Base-by-base conservation (phyloP, 2,113 vertebrate species). In the Cyrtonyx montezumae region DNA sequence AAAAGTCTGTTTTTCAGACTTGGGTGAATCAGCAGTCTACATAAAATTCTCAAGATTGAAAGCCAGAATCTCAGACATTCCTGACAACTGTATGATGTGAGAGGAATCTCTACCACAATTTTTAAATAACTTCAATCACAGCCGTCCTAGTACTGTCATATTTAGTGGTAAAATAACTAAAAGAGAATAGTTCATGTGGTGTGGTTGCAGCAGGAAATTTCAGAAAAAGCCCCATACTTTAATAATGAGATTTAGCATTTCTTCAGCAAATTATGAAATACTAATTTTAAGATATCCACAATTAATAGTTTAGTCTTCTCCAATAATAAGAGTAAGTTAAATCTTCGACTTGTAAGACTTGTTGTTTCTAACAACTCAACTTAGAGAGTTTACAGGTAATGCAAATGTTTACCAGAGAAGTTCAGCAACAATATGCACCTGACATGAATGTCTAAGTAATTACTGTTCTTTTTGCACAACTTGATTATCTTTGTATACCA, bases 291-390 rank as follows among this genome's bases (percentile, higher is more conserved):
- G 82, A 92, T 63, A 78, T 12, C 56, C 37, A 78, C 42, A 79
- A 78, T 30, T 65, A 46, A 80, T 77, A 79, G 5, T 56, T 76
- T 13, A 63, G 90, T 42, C 69, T 11, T 68, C 45, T 71, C 40
- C 45, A 77, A 84, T 81, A 95, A 53, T 66, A 65, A 85, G 7
- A 92, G 56, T 69, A 94, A 85, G 51, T 91, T 94, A 95, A 95
- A 95, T 96, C 83, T 88, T 96, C 80, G 95, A 86, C 48, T 94
- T 94, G 66, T 93, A 96, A 62, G 48, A 95, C 95, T 91, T 95
- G 73, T 94, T 79, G 87, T 95, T 95, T 91, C 95, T 93, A 95
- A 95, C 78, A 96, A 79, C 56, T 92, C 80, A 96, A 86, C 62
- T 82, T 85, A 65, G 65, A 91, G 94, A 95, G 65, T 68, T 77